Evolutionary conservation across 1,140 invertebrate genomes (phyloP).

Genomic region (Drosophila nannoptera): DNA sequence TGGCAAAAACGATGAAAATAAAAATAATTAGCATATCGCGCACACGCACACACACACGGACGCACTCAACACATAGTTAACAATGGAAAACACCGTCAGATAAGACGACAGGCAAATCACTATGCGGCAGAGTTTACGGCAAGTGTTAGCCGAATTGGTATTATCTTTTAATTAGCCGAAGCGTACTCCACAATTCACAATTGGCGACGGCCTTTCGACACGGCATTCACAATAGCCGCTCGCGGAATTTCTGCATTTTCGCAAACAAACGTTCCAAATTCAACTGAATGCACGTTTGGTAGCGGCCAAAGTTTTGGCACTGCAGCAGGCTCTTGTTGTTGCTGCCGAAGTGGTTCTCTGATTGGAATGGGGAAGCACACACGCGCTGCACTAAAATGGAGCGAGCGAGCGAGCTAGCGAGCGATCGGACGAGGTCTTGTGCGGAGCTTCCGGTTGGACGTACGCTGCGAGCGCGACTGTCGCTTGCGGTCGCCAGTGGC

Average conservation of each 20-base stretch:
- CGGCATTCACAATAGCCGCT: conserved; percentile 25
- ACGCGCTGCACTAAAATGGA: conserved; percentile 47
- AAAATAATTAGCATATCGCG: conserved; percentile 45
- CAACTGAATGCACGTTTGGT: conserved; percentile 53
- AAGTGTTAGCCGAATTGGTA: neutral
- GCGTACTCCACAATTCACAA: conserved; percentile 12
- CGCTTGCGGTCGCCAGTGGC: conserved; percentile 28
- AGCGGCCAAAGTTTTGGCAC: conserved; percentile 42
- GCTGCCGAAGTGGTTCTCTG: conserved; percentile 47
- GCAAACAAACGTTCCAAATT: conserved; percentile 38
- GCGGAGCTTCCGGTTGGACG: conserved; percentile 71
- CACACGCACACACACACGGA: conserved; percentile 21
- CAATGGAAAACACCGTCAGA: conserved; percentile 27
- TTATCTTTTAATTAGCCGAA: conserved; percentile 7
- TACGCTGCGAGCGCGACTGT: conserved; percentile 60
- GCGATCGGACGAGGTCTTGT: conserved; percentile 44
- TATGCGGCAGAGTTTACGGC: conserved; percentile 9
- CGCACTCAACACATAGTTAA: conserved; percentile 41
- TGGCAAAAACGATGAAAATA: conserved; percentile 42
- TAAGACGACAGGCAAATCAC: conserved; percentile 25
- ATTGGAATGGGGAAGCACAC: conserved; percentile 65
- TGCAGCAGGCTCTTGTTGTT: conserved; percentile 13
- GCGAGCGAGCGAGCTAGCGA: conserved; percentile 34
- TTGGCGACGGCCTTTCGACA: conserved; percentile 68
- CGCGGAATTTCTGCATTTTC: conserved; percentile 32